These are phyloP conservation scores for Apostichopus japonicus DNA, from an alignment of 35 echinoderm and acorn worm genomes.

Conservation along the genomic window DNA sequence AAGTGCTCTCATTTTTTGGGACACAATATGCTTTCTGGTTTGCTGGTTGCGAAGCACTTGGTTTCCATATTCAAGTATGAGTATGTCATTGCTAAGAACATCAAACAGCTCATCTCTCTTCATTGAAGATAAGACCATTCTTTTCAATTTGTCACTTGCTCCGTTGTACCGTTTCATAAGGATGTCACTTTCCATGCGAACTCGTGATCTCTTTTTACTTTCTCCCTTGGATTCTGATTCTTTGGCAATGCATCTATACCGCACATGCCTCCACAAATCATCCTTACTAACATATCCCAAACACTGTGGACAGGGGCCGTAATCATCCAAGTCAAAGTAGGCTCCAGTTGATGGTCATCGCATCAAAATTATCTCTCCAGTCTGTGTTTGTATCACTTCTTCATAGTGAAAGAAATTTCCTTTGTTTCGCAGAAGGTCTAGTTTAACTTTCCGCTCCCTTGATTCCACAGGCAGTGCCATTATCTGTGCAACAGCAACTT, in stretches of 20 bases:
- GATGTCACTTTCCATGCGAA: background rate
- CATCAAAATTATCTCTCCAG: background rate
- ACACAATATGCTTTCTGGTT: background rate
- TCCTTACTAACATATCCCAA: constrained; percentile 5
- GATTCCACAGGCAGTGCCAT: background rate
- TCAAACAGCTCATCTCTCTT: constrained; percentile 37
- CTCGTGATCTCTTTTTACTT: background rate
- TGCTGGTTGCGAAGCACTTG: background rate
- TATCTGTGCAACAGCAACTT: background rate
- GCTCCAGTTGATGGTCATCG: background rate
- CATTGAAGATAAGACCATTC: constrained; percentile 14
- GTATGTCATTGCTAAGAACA: background rate
- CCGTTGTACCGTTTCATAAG: background rate
- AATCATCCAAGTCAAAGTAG: background rate
- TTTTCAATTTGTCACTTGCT: constrained; percentile 5
- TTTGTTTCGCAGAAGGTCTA: background rate
- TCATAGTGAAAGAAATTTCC: background rate
- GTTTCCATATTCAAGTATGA: constrained; percentile 17
- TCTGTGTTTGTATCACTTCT: background rate
- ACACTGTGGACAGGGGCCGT: background rate
- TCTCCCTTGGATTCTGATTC: background rate
- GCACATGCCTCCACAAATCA: background rate
- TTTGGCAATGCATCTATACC: constrained; percentile 10
- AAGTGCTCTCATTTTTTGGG: constrained; percentile 14
- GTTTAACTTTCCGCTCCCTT: constrained; percentile 9